These are phyloP conservation scores for Enteromius radiatus DNA, from an alignment of 2,797 vertebrate genomes.

Conservation along the genomic window DNA sequence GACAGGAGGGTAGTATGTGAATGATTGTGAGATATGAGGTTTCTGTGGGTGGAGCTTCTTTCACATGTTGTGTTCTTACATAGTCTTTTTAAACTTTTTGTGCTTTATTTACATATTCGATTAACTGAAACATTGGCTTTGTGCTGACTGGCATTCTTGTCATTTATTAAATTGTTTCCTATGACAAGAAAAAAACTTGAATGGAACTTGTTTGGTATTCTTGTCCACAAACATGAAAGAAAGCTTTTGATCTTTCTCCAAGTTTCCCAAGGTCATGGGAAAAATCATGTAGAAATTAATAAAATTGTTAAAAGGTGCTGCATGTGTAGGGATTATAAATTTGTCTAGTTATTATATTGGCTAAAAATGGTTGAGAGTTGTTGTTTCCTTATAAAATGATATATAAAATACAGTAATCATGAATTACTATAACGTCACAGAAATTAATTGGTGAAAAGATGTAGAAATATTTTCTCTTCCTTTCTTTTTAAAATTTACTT, in stretches of 20 bases:
- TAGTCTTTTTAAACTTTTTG: background rate
- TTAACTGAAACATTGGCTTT: background rate
- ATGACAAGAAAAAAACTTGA: background rate
- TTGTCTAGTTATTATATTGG: background rate
- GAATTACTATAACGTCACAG: background rate
- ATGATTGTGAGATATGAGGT: conserved; percentile 19
- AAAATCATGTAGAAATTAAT: background rate
- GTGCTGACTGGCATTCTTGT: background rate
- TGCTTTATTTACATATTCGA: background rate
- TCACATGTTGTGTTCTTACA: background rate
- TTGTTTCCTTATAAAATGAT: background rate
- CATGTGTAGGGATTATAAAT: background rate
- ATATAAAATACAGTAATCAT: background rate
- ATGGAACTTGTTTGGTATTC: background rate
- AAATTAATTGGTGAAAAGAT: background rate
- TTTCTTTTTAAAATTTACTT: too few relatives aligned
- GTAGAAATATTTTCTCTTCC: background rate
- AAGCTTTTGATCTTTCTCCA: background rate
- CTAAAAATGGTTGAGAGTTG: background rate
- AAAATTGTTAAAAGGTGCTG: background rate
- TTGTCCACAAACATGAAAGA: background rate
- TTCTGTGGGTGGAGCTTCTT: conserved; percentile 6
- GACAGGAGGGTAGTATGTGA: background rate
- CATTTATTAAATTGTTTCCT: background rate
- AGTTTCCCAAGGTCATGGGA: background rate